These are phyloP conservation scores for Quadriops clusia DNA, from an alignment of 2,888 invertebrate species.

Conservation along the genomic window DNA sequence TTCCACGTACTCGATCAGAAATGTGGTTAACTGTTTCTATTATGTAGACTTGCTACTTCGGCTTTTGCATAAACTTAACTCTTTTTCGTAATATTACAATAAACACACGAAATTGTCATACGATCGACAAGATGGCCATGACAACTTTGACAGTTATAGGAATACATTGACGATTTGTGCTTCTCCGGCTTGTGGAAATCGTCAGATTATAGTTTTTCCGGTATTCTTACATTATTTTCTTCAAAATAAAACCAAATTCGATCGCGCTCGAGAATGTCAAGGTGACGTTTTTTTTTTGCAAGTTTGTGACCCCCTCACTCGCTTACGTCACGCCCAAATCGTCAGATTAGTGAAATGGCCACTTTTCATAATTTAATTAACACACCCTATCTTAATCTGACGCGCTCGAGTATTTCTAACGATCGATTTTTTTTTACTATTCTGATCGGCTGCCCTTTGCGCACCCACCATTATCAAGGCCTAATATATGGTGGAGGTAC, in stretches of 20 bases:
- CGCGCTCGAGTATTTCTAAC: conserved; percentile 11
- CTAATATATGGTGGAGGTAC: conserved; percentile 10
- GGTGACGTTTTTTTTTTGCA: conserved; percentile 13
- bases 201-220: conserved; percentile 13
- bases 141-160: too few relatives aligned
- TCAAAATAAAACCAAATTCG: conserved; percentile 15
- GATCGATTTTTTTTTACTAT: conserved; percentile 11
- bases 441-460: conserved; percentile 10
- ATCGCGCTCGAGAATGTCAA: conserved; percentile 10
- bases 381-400: conserved; percentile 13
- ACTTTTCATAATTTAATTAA: conserved; percentile 12
- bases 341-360: conserved; percentile 10
- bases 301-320: conserved; percentile 11
- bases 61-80: too few relatives aligned
- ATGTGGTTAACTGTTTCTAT: too few relatives aligned
- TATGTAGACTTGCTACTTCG: too few relatives aligned
- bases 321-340: conserved; percentile 12
- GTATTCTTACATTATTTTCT: conserved; percentile 13
- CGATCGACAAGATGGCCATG: too few relatives aligned
- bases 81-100: too few relatives aligned
- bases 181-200: conserved; percentile 12
- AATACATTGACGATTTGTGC: too few relatives aligned
- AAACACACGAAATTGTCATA: too few relatives aligned
- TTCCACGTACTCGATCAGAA: too few relatives aligned
- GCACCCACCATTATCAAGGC: conserved; percentile 7